Evolutionary conservation across 2,113 vertebrate species (phyloP), one percentile per base, ranked within the genome.

Genomic region (Epinephelus lanceolatus): DNA sequence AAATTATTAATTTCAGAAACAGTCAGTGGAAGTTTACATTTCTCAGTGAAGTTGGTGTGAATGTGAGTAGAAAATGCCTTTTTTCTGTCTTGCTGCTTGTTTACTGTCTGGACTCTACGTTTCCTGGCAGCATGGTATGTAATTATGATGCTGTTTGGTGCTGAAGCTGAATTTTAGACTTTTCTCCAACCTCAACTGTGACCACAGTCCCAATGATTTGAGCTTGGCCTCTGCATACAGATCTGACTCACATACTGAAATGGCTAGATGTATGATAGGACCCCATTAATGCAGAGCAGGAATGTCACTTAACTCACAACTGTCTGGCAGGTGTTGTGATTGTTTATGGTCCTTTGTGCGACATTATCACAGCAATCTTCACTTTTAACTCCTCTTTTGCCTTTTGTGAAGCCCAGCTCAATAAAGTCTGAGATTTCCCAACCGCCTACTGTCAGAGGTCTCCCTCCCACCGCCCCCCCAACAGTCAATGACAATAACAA

Each of bases 401-500:
- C 82, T 90, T 90, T 80, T 86, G 86, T 80, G 82, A 72, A 85
- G 81, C 85, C 80, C 87, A 76, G 81, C 81, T 87, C 92, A 91
- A 91, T 92, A 94, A 89, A 85, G 76, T 79, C 85, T 85, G 79
- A 90, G 84, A 91, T 86, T 90, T 90, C 86, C 85, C 88, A 71
- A 62, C 85, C 55, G 52, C 74, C 85, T 69, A 69, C 91, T 80
- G 74, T 89, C 91, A 87, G 71, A 70, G 78, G 19, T 62, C 62
- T 19, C 42, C 19, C 56, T 10, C 9, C 33, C 76, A 71, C 72
- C 74, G 84, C 82, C 30, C 30, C 30, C 30, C 84, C 33, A 37
- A 37, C 33, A 37, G 33, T 92, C 85, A 86, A 86, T 87, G 92
- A 91, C 92, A 93, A 89, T 93, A 94, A 94, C 92, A 91, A 90